A percentile compares a stretch with the other conserved stretches of the same genome.
These are phyloP conservation scores for Tenualosa ilisha DNA, from an alignment of 2,797 vertebrate genomes.

Conservation along the genomic window DNA sequence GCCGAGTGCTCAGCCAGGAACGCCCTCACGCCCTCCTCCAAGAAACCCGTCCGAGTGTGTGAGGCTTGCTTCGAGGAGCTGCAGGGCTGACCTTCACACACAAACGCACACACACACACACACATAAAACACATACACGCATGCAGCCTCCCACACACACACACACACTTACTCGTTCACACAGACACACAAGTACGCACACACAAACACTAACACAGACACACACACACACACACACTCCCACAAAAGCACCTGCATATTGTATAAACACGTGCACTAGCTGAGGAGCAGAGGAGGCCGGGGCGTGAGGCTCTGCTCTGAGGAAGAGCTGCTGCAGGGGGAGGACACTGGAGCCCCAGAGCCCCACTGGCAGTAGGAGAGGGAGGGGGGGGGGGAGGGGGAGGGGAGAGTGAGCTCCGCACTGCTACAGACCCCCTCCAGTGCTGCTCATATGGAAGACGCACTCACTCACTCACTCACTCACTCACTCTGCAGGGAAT, in stretches of 20 bases:
- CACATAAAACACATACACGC: not conserved
- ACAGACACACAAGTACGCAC: not conserved
- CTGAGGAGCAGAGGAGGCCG: not conserved
- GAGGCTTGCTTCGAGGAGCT: constrained; percentile 93
- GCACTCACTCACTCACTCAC: not conserved
- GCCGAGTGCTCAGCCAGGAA: constrained; percentile 90
- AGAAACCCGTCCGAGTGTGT: constrained; percentile 97
- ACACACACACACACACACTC: not conserved
- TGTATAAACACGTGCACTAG: not conserved
- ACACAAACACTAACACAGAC: not conserved
- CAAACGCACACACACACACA: not conserved
- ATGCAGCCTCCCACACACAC: not conserved
- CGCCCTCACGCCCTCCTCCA: constrained; percentile 94
- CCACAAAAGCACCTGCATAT: not conserved
- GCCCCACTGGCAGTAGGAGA: not conserved
- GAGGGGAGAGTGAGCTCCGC: not conserved
- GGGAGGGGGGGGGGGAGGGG: constrained; percentile 42
- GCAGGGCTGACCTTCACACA: constrained; percentile 78
- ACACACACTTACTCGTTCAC: not conserved
- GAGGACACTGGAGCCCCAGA: not conserved
- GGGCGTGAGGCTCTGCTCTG: not conserved
- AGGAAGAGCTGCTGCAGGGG: not conserved
- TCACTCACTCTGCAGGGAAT: not conserved
- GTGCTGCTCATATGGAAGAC: not conserved
- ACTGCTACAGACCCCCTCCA: not conserved